A percentile compares a stretch with the other conserved stretches of the same genome.
Conservation (phyloP, 2,888 invertebrate species). For the Glaucopsyche alexis region DNA sequence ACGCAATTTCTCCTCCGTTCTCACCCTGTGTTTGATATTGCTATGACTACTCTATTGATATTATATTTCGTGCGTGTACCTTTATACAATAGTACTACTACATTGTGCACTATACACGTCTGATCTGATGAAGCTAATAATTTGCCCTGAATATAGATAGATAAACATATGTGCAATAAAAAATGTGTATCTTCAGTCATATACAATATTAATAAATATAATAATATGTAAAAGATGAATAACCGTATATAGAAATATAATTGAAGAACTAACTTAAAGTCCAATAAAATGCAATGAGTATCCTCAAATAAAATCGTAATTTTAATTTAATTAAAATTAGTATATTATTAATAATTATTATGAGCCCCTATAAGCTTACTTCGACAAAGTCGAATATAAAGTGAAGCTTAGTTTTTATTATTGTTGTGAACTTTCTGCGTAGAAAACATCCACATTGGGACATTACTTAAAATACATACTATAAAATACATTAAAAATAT, state of each 20-base stretch:
- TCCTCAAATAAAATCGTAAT: too few relatives aligned
- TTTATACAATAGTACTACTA: neutral
- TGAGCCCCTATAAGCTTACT: too few relatives aligned
- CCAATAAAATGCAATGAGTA: too few relatives aligned
- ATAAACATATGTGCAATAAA: neutral
- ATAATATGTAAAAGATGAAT: neutral
- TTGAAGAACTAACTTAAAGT: neutral
- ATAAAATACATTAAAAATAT: neutral
- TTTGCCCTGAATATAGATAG: neutral
- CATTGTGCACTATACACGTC: slow-evolving; percentile 3
- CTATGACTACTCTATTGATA: neutral
- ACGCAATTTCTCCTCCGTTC: neutral
- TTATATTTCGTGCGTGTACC: slow-evolving; percentile 3
- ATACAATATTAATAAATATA: neutral
- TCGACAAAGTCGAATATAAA: too few relatives aligned
- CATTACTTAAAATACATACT: neutral
- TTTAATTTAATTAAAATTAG: too few relatives aligned
- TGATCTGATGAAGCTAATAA: neutral
- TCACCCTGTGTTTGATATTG: slow-evolving; percentile 16
- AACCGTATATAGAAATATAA: neutral
- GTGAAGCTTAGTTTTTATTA: too few relatives aligned
- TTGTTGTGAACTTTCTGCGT: too few relatives aligned
- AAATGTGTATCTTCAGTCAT: neutral
- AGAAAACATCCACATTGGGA: neutral
- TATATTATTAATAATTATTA: too few relatives aligned